Percentiles rank a stretch among this genome's conserved stretches.
Evolutionary conservation across 2,113 vertebrate species (phyloP).

Genomic region (Alaudala cheleensis): DNA sequence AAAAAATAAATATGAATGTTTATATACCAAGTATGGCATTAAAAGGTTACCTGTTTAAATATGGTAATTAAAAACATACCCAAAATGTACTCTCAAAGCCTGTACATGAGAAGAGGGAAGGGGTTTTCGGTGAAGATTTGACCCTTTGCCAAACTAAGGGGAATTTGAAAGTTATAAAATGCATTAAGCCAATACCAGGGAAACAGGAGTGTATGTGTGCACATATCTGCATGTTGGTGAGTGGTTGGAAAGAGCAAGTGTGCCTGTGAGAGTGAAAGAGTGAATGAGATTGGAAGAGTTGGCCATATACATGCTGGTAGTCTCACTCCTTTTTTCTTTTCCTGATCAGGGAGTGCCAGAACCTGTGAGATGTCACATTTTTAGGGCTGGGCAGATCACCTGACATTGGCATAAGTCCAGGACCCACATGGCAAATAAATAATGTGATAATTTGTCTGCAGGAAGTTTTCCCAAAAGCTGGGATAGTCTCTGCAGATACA

Average conservation of each 20-base stretch:
- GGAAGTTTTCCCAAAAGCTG: not conserved
- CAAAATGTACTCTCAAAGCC: not conserved
- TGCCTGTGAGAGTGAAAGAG: not conserved
- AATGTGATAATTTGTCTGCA: not conserved
- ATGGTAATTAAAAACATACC: not conserved
- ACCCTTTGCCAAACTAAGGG: too few relatives aligned
- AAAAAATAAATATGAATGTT: not conserved
- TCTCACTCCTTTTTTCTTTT: not conserved
- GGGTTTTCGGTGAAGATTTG: not conserved
- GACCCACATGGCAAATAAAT: not conserved
- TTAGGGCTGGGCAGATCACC: not conserved
- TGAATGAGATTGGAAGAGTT: not conserved
- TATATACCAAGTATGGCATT: not conserved
- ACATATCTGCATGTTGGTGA: fast-evolving
- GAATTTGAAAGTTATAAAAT: not conserved
- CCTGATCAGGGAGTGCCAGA: not conserved
- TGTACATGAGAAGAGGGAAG: fast-evolving
- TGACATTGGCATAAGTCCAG: not conserved
- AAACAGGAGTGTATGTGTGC: not conserved
- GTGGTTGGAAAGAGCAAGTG: not conserved
- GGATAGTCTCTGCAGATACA: fast-evolving
- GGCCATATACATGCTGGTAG: not conserved
- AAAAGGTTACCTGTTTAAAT: not conserved
- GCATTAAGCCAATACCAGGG: not conserved
- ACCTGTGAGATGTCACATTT: fast-evolving